Conservation (phyloP, 2,113 vertebrate species). For the Eulemur rufifrons region DNA sequence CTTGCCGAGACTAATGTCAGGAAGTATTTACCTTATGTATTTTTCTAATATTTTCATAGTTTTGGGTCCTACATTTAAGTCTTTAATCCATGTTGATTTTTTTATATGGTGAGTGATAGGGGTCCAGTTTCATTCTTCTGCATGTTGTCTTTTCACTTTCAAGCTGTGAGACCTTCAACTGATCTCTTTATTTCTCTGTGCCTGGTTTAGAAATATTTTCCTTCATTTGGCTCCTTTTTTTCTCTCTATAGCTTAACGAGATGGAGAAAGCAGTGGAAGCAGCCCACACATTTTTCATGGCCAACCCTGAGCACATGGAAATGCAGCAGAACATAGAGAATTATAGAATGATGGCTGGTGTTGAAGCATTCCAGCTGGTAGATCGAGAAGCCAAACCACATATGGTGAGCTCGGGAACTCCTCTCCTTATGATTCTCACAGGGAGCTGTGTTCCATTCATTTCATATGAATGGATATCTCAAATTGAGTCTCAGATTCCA, state of each 20-base stretch:
- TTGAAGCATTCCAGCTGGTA: slow-evolving; percentile 84
- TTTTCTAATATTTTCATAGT: too few relatives aligned
- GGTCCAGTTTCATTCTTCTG: neutral
- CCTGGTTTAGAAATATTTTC: neutral
- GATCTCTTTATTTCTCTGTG: neutral
- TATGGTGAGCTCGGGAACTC: slow-evolving; percentile 85
- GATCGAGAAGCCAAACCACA: slow-evolving; percentile 91
- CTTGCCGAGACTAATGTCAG: too few relatives aligned
- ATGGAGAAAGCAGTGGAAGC: slow-evolving; percentile 93
- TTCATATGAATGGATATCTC: neutral
- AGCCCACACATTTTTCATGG: slow-evolving; percentile 97
- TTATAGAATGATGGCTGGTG: slow-evolving; percentile 87
- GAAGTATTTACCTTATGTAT: too few relatives aligned
- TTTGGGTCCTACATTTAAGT: too few relatives aligned
- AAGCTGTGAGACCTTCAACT: neutral
- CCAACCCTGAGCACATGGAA: slow-evolving; percentile 98
- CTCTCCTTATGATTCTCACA: accelerated
- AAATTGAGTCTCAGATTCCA: neutral
- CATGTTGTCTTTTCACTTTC: neutral
- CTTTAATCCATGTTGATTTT: too few relatives aligned
- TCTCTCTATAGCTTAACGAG: slow-evolving; percentile 88
- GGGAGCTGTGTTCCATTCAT: too few relatives aligned
- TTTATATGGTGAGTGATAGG: too few relatives aligned
- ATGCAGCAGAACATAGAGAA: slow-evolving; percentile 92
- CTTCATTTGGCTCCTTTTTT: neutral